Evolutionary conservation across 2,113 vertebrate species (phyloP), one percentile per base, ranked within the genome.

Genomic region (Muscicapa adusta): DNA sequence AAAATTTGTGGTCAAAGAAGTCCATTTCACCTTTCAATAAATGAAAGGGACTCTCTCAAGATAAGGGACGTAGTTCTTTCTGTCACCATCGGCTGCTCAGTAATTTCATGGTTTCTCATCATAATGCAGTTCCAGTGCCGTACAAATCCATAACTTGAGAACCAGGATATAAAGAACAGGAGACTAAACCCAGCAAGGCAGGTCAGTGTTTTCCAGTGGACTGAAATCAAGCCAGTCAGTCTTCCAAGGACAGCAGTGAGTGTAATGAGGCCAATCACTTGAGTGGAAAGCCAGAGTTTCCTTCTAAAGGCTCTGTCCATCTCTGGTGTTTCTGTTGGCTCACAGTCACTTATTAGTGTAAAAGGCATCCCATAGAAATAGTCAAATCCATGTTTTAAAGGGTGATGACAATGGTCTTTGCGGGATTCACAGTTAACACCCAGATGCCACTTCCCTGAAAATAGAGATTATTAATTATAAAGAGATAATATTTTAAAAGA

Each of bases 391-490:
- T 99, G 99, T 6, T 96, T 97, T 86, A 98, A 98, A 2, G 99
- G 99, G 65, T 99, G 99, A 94, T 99, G 99, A 85, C 99, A 99
- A 65, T 98, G 97, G 57, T 99, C 99, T 0, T 86, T 79, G 47
- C 97, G 92, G 47, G 73, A 96, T 18, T 97, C 95, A 84, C 99
- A 99, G 96, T 97, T 99, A 91, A 99, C 91, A 8, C 99, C 99
- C 94, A 98, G 92, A 77, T 99, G 99, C 99, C 99, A 99, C 77
- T 99, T 99, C 42, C 99, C 99, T 99, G 94, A 61, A 85, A 95
- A 92, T 4, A 71, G 4, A 82, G 20, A 33, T 76, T 67, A 26
- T 84, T 36, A 31, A 80, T 77, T 20, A 6, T 36, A 40, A 83
- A 72, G 14, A 50, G 10, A 38, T 14, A 31, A 8, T 31, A 42